Evolutionary conservation across 1,140 invertebrate species (phyloP).

Genomic region (Pogonognathellus flavescens): DNA sequence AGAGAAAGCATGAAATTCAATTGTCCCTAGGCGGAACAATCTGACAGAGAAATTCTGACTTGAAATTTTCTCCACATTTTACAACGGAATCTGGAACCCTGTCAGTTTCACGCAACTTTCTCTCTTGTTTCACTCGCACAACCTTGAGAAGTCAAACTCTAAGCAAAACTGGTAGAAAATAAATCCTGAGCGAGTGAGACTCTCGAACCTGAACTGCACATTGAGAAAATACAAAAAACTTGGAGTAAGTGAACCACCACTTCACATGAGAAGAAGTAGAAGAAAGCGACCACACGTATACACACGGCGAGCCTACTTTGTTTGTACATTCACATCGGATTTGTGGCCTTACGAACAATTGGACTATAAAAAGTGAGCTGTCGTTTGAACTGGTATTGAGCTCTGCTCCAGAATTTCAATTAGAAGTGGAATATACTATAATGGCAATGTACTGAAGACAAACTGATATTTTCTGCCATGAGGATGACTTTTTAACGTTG

Average conservation of each 20-base stretch:
- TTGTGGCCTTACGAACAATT: not conserved
- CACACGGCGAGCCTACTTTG: too few species aligned
- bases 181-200: not conserved
- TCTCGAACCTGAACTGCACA: not conserved
- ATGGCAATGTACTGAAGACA: not conserved
- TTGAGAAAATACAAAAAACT: not conserved
- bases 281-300: not conserved
- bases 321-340: not conserved
- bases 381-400: not conserved
- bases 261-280: not conserved
- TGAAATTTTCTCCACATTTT: not conserved
- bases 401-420: not conserved
- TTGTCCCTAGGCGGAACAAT: not conserved
- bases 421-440: not conserved
- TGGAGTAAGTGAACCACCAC: not conserved
- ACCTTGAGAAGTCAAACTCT: not conserved
- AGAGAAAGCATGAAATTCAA: not conserved
- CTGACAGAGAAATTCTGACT: not conserved
- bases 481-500: too few species aligned
- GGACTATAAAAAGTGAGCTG: not conserved
- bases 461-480: too few species aligned
- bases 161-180: not conserved
- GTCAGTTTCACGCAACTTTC: not conserved
- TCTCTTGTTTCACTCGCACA: not conserved
- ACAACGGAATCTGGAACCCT: not conserved